These are phyloP conservation scores for Nephrotoma guestfalica DNA, from an alignment of 2,888 invertebrate genomes.

Conservation along the genomic window DNA sequence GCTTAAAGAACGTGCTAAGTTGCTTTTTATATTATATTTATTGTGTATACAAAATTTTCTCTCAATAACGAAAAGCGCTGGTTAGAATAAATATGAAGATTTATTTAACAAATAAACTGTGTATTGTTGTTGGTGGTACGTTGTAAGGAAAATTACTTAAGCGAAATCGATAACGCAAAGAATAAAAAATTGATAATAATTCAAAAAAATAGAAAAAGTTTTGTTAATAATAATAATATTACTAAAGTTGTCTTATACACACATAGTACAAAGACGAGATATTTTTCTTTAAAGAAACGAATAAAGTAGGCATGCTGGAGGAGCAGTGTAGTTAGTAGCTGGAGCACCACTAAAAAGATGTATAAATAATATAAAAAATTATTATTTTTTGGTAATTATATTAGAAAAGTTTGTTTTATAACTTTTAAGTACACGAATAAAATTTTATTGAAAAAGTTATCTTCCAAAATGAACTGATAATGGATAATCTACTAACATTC, in stretches of 20 bases:
- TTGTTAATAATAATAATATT: neutral
- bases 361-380: neutral
- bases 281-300: neutral
- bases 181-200: neutral
- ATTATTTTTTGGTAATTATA: neutral
- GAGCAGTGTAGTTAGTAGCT: neutral
- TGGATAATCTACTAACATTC: neutral
- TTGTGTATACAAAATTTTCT: neutral
- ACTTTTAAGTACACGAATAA: neutral
- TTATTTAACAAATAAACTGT: neutral
- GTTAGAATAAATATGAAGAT: neutral
- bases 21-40: neutral
- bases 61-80: neutral
- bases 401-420: neutral
- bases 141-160: neutral
- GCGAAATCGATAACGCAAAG: neutral
- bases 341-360: neutral
- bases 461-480: neutral
- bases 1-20: neutral
- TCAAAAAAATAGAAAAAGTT: neutral
- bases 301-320: neutral
- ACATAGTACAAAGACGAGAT: neutral
- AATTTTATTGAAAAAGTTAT: neutral
- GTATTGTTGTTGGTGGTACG: neutral
- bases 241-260: neutral